phyloP scores from a whole-genome alignment of 1,140 invertebrate genomes.

The Hyposmocoma kahamanoa region DNA sequence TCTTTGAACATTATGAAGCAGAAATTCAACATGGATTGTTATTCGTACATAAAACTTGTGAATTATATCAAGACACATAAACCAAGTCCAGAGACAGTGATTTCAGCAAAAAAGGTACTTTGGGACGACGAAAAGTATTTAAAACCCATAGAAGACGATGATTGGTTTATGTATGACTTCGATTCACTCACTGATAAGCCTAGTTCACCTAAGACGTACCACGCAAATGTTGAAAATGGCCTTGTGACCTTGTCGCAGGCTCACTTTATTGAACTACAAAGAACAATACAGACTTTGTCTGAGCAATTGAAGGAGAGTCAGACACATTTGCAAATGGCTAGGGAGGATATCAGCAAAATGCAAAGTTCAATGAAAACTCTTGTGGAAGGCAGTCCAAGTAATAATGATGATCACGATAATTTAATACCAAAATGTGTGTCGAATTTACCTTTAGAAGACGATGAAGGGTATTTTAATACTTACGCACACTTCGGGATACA shows the following conservation, averaged over 20 bases:
- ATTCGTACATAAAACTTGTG: conserved; percentile 90
- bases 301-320: conserved; percentile 74
- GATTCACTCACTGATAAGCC: conserved; percentile 49
- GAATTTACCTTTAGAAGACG: conserved; percentile 73
- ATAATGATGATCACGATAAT: conserved; percentile 34
- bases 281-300: conserved; percentile 74
- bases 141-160: conserved; percentile 85
- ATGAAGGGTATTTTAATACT: conserved; percentile 92
- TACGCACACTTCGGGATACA: conserved; percentile 99
- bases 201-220: conserved; percentile 57
- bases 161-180: conserved; percentile 86
- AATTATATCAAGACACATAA: conserved; percentile 87
- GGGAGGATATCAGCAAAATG: conserved; percentile 79
- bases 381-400: conserved; percentile 54
- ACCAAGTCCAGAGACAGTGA: conserved; percentile 73
- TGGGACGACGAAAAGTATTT: conserved; percentile 89
- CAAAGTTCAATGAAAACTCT: conserved; percentile 77
- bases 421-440: conserved; percentile 60
- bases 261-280: conserved; percentile 78
- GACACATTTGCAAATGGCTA: conserved; percentile 74
- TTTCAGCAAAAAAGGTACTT: conserved; percentile 62
- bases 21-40: conserved; percentile 85
- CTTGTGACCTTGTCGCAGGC: conserved; percentile 76
- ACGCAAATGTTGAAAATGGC: conserved; percentile 76
- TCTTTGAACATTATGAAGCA: conserved; percentile 79